Evolutionary conservation across 2,888 invertebrate genomes (phyloP).

Genomic region (Cheilosia vernalis): DNA sequence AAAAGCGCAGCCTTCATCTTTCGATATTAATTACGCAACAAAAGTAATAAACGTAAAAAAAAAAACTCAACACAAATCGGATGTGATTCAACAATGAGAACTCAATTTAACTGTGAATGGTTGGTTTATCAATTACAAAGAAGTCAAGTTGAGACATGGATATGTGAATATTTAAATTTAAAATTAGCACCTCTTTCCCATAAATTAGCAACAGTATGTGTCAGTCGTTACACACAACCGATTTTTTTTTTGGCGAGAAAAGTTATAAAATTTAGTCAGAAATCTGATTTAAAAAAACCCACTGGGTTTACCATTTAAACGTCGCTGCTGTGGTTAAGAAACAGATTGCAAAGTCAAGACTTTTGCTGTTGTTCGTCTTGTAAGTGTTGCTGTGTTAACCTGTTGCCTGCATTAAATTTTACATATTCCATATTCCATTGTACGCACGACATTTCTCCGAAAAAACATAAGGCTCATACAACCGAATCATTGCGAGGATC

Average conservation of each 20-base stretch:
- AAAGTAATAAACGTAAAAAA: not conserved
- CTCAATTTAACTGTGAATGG: constrained; percentile 42
- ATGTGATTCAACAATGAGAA: constrained; percentile 31
- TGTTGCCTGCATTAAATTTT: too few relatives aligned
- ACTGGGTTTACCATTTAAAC: too few relatives aligned
- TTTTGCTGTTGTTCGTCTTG: too few relatives aligned
- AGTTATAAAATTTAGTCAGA: not conserved
- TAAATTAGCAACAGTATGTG: constrained; percentile 4
- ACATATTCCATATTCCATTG: too few relatives aligned
- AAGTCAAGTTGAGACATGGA: constrained; percentile 17
- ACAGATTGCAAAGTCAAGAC: too few relatives aligned
- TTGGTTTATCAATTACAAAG: constrained; percentile 37
- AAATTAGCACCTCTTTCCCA: constrained; percentile 21
- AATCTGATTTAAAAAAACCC: too few relatives aligned
- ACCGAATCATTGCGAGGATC: too few relatives aligned
- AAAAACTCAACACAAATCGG: constrained; percentile 22
- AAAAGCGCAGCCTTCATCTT: not conserved
- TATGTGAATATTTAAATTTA: not conserved
- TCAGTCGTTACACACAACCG: constrained; percentile 9
- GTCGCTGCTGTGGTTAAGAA: too few relatives aligned
- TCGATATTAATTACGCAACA: not conserved
- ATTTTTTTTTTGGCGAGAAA: not conserved
- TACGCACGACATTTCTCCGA: too few relatives aligned
- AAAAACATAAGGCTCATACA: too few relatives aligned
- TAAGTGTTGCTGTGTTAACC: too few relatives aligned